These are phyloP conservation scores for Pseudococcus viburni DNA, from an alignment of 2,888 invertebrate genomes.

Conservation along the genomic window DNA sequence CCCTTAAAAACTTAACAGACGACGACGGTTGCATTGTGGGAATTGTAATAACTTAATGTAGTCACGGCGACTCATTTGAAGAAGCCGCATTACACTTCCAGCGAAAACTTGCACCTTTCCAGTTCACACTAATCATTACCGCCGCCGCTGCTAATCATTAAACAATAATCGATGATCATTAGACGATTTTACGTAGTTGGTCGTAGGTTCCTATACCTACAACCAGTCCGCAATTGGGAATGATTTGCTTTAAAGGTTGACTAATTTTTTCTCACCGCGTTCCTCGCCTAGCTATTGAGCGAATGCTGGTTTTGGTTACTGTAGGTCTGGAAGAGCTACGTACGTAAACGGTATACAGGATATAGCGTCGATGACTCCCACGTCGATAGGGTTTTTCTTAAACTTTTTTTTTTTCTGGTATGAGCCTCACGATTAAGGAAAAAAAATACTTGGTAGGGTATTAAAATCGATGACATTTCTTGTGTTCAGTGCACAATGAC, in stretches of 20 bases:
- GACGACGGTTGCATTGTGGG: constrained; percentile 43
- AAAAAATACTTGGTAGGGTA: neutral
- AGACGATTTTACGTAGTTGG: constrained; percentile 45
- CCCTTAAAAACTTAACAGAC: constrained; percentile 8
- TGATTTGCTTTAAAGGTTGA: constrained; percentile 49
- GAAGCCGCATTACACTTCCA: constrained; percentile 63
- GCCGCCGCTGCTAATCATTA: constrained; percentile 58
- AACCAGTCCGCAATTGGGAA: neutral
- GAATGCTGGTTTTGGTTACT: neutral
- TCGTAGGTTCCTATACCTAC: neutral
- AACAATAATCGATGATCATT: constrained; percentile 63
- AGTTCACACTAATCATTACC: constrained; percentile 59
- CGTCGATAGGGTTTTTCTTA: constrained; percentile 9
- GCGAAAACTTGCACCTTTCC: constrained; percentile 43
- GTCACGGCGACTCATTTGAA: constrained; percentile 62
- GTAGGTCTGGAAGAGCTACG: neutral
- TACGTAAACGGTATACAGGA: neutral
- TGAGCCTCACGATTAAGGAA: neutral
- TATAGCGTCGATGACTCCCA: constrained; percentile 51
- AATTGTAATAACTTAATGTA: constrained; percentile 63
- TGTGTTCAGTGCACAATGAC: neutral
- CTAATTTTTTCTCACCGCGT: constrained; percentile 56
- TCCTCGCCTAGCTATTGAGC: neutral
- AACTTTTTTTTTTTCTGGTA: neutral
- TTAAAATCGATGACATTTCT: constrained; percentile 61